phyloP scores from a whole-genome alignment of 2,797 vertebrate genomes.

The Nyctibius grandis region DNA sequence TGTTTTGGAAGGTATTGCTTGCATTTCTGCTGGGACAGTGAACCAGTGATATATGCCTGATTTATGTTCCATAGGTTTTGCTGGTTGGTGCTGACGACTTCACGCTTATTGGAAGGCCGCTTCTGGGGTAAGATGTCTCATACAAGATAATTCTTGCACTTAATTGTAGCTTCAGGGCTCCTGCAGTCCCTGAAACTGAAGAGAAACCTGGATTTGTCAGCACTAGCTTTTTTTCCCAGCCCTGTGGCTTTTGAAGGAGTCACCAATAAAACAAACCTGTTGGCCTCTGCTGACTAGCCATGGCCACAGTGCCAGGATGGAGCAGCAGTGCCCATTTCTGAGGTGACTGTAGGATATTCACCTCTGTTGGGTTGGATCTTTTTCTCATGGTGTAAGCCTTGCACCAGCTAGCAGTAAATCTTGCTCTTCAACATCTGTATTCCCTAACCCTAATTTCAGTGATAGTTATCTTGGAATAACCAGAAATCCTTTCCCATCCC shows the following conservation, averaged over 20 bases:
- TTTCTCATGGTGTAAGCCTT: background rate
- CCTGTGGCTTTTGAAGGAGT: background rate
- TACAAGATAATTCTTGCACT: background rate
- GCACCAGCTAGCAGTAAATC: background rate
- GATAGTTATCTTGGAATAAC: background rate
- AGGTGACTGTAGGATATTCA: background rate
- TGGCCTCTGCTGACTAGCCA: background rate
- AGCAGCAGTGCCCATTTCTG: background rate
- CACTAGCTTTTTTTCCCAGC: background rate
- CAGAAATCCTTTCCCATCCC: background rate
- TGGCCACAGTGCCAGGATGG: background rate
- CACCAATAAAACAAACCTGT: accelerated
- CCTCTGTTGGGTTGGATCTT: background rate
- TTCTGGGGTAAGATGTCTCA: conserved; percentile 79
- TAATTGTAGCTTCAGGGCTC: background rate
- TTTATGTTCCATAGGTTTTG: conserved; percentile 74
- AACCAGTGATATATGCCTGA: background rate
- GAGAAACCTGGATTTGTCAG: background rate
- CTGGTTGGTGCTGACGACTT: conserved; percentile 85
- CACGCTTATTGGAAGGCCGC: conserved; percentile 86
- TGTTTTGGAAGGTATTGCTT: background rate
- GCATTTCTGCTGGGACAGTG: background rate
- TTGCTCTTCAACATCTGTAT: background rate
- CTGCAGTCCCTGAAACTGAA: background rate
- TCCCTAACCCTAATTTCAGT: background rate